Base-by-base conservation (phyloP, 2,113 vertebrate genomes). In the Pleuronectes platessa region DNA sequence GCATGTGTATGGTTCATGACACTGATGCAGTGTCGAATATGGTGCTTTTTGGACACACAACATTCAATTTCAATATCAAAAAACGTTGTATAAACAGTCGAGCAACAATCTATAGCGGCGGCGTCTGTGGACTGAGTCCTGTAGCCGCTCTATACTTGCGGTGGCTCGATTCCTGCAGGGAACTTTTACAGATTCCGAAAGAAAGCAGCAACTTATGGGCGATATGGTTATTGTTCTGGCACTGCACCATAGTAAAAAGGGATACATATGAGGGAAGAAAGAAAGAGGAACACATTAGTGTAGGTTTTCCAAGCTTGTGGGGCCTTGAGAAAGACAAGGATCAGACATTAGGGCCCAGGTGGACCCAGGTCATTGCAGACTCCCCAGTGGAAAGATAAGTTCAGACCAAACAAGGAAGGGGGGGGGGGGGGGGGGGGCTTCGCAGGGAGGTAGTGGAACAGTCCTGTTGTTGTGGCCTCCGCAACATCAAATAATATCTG, bases 401-500 rank as follows among this genome's bases (percentile, higher is more conserved):
- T 94, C 90, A 84, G 91, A 92, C 93, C 93, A 94, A 95, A 93
- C 93, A 93, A 31, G 6, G 26, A n/a, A n/a, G n/a, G n/a, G n/a
- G n/a, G n/a, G 26, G 26, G 26, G 26, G 3, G 3, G 31, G 27
- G 27, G 31, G 31, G 31, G 6, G 5, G 94, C 94, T 91, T 94
- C 90, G 89, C 92, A 93, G 92, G 91, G 90, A 71, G 84, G 90
- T 91, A 87, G 86, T 90, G 92, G 94, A 93, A 89, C 92, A 91
- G 93, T 90, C 93, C 93, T 66, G 92, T 95, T 94, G 93, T 95
- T 93, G 93, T 94, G 84, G 86, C 86, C 80, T 88, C 49, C 93
- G 93, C 92, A 90, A 86, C 94, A 94, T 95, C 94, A 95, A 92
- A 94, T 94, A 83, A 94, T 94, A 83, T 92, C 71, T 66, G 61